These are phyloP conservation scores for Prosapia bicincta DNA, from an alignment of 2,888 invertebrate genomes.

Conservation along the genomic window DNA sequence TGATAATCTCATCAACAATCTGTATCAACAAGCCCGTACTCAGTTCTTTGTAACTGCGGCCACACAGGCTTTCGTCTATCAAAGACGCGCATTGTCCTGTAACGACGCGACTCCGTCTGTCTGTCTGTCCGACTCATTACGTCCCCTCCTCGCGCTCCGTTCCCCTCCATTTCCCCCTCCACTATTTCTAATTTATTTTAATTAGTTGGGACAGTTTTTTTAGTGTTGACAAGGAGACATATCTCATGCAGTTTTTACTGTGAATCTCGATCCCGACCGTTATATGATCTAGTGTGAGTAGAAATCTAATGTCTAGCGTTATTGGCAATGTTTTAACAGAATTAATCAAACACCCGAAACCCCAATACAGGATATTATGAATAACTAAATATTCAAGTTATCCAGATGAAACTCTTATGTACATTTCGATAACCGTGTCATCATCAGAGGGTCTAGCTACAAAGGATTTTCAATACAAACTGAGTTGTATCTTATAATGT, in stretches of 20 bases:
- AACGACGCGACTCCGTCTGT: not conserved
- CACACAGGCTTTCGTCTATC: not conserved
- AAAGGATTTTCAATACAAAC: too few relatives aligned
- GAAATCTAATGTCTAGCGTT: too few relatives aligned
- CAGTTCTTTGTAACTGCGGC: not conserved
- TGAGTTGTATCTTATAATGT: too few relatives aligned
- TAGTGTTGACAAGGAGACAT: not conserved
- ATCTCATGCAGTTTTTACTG: not conserved
- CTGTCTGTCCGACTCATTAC: slow-evolving; percentile 20
- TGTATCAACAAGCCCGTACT: not conserved
- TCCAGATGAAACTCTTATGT: too few relatives aligned
- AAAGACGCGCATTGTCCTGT: not conserved
- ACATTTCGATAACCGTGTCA: too few relatives aligned
- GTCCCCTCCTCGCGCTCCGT: slow-evolving; percentile 7
- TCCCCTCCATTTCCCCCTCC: slow-evolving; percentile 17
- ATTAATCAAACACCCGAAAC: too few relatives aligned
- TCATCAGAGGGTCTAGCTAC: too few relatives aligned
- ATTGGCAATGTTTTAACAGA: too few relatives aligned
- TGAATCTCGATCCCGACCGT: not conserved
- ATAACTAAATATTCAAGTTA: too few relatives aligned
- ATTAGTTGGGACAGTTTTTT: slow-evolving; percentile 26
- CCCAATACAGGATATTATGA: too few relatives aligned
- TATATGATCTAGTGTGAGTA: too few relatives aligned
- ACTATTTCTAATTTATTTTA: slow-evolving; percentile 24
- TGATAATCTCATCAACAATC: not conserved